Conservation (phyloP, 2,113 vertebrate species). For the Sminthopsis crassicaudata region DNA sequence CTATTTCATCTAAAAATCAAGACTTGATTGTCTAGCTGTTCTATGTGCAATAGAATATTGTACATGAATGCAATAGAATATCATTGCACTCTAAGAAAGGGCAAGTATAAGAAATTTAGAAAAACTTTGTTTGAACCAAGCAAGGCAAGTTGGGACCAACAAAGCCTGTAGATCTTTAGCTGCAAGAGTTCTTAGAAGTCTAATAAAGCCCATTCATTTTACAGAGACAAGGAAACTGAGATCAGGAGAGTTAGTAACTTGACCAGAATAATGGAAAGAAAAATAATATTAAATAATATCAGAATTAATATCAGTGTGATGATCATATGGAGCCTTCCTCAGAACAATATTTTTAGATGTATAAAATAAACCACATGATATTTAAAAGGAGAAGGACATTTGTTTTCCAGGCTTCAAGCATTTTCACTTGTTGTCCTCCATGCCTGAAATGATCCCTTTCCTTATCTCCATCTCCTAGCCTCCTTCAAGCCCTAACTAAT, state of each 20-base stretch:
- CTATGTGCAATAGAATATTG: background rate
- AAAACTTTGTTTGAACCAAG: background rate
- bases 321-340: background rate
- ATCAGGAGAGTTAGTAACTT: background rate
- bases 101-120: background rate
- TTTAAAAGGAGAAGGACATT: background rate
- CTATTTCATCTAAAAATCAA: background rate
- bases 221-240: background rate
- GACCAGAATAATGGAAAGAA: background rate
- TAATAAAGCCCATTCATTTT: background rate
- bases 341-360: background rate
- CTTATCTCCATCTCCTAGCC: background rate
- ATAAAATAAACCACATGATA: background rate
- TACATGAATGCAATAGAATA: background rate
- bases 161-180: background rate
- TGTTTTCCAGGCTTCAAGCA: background rate
- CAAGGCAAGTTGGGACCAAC: background rate
- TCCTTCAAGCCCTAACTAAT: background rate
- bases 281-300: background rate
- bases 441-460: background rate
- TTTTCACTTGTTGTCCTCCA: background rate
- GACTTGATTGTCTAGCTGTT: constrained; percentile 14
- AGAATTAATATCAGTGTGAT: background rate
- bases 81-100: background rate
- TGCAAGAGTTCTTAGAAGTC: background rate